Conservation (phyloP, 2,797 vertebrate species). For the Cyprinodon diabolis region DNA sequence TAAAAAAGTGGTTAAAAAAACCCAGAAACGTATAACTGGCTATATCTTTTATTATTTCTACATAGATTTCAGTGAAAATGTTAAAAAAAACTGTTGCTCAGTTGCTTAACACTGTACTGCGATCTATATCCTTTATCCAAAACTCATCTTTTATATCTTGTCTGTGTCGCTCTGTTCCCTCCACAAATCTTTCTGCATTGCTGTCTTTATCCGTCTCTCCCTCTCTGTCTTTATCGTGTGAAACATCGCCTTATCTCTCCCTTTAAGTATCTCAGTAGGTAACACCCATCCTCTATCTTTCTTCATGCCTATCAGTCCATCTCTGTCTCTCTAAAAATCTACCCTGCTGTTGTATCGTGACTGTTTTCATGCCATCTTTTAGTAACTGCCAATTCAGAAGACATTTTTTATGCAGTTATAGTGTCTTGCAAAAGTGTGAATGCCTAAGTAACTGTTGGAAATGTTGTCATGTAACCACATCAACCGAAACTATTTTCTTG, state of each 20-base stretch:
- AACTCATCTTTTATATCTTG: conserved; percentile 27
- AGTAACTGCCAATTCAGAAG: conserved; percentile 28
- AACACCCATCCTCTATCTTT: conserved; percentile 56
- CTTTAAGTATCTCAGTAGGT: conserved; percentile 57
- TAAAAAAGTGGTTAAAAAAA: neutral
- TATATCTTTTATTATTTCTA: too few relatives aligned
- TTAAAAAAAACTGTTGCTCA: neutral
- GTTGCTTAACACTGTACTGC: conserved; percentile 18
- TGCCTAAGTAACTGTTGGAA: neutral
- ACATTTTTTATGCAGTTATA: neutral
- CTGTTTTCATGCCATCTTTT: conserved; percentile 4
- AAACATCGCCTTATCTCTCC: conserved; percentile 59
- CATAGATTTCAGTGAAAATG: neutral
- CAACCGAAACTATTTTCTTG: neutral
- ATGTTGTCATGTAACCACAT: neutral
- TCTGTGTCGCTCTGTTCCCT: conserved; percentile 36
- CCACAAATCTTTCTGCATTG: conserved; percentile 53
- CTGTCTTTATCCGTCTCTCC: conserved; percentile 55
- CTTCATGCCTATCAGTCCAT: conserved; percentile 47
- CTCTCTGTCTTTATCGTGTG: conserved; percentile 60
- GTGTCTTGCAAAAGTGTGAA: neutral
- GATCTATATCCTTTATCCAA: conserved; percentile 15
- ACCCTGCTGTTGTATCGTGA: conserved; percentile 15
- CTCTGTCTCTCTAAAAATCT: conserved; percentile 61
- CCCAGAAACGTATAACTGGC: neutral